phyloP scores from a whole-genome alignment of 2,888 invertebrate species.

The Chrysolina oricalcia region DNA sequence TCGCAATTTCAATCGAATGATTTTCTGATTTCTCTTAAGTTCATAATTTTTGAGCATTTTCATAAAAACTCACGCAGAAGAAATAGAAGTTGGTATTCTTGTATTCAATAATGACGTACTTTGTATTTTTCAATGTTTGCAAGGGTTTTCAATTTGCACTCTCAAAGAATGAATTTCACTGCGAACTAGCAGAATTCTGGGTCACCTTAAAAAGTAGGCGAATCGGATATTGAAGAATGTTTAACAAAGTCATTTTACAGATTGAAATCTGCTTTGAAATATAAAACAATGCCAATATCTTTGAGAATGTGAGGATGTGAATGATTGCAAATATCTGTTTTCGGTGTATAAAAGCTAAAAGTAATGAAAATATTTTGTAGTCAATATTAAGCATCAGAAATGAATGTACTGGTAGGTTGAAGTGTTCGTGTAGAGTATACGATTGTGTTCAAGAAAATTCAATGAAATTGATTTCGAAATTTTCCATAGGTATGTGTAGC shows the following conservation, averaged over 20 bases:
- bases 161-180: background rate
- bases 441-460: background rate
- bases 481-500: constrained; percentile 34
- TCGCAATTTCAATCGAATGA: too few species aligned
- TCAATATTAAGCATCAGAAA: constrained; percentile 28
- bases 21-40: too few species aligned
- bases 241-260: constrained; percentile 1
- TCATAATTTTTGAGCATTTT: too few species aligned
- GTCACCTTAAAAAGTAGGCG: constrained; percentile 17
- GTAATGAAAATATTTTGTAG: constrained; percentile 27
- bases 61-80: too few species aligned
- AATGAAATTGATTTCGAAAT: background rate
- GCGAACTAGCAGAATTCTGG: constrained; percentile 10
- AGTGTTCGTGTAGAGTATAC: background rate
- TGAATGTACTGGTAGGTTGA: constrained; percentile 37
- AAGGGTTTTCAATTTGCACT: background rate
- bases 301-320: constrained; percentile 20
- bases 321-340: constrained; percentile 14
- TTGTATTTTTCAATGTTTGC: too few species aligned
- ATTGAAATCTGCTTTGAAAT: constrained; percentile 27
- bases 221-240: constrained; percentile 35
- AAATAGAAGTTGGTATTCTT: too few species aligned
- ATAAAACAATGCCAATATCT: constrained; percentile 34
- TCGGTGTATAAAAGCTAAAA: constrained; percentile 39
- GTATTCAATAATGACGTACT: too few species aligned